Base-by-base conservation (phyloP, 2,113 vertebrate species). In the Actenoides lindsayi region DNA sequence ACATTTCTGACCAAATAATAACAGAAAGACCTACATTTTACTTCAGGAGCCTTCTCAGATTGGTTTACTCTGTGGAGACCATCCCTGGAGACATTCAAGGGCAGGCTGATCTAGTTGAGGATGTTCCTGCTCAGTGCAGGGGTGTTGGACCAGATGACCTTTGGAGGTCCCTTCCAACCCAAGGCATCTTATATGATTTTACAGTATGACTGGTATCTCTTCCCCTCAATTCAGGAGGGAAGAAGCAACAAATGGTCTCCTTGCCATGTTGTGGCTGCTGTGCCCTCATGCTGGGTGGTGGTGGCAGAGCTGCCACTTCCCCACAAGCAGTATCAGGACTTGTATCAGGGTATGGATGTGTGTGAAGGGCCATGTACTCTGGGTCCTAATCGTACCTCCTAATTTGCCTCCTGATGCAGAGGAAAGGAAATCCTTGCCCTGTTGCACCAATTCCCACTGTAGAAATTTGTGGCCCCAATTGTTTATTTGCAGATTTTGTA, bases 231-330 rank as follows among this genome's bases (percentile, higher is more conserved):
- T 89, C 15, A 51, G 24, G 9, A 42, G 14, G 13, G 15, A 80
- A 76, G 28, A 46, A 48, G n/a, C 35, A 50, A 16, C 10, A 53
- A n/a, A 33, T 10, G 39, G 12, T 2, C 7, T n/a, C 13, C 30
- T 28, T 1, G 0, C 5, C 2, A 1, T 4, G 10, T 27, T 39
- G 20, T 5, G 33, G 25, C 19, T 82, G 37, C 42, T 68, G 18
- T 23, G 8, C 3, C 31, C 24, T 94, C 25, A 63, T 0, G 2
- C 10, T 0, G 1, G 27, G 39, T 15, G 28, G 28, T 2, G 1
- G 28, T 24, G 31, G 16, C 31, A 80, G 62, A 70, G 25, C 23
- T 1, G 0, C 2, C 28, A 7, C 11, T 51, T 89, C 18, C n/a
- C 14, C 20, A 41, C 39, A 86, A 70, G 7, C n/a, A 54, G 33